Base-by-base conservation (phyloP, 30 jellyfish, hydroid and myxozoan species). In the Hydractinia symbiolongicarpus region DNA sequence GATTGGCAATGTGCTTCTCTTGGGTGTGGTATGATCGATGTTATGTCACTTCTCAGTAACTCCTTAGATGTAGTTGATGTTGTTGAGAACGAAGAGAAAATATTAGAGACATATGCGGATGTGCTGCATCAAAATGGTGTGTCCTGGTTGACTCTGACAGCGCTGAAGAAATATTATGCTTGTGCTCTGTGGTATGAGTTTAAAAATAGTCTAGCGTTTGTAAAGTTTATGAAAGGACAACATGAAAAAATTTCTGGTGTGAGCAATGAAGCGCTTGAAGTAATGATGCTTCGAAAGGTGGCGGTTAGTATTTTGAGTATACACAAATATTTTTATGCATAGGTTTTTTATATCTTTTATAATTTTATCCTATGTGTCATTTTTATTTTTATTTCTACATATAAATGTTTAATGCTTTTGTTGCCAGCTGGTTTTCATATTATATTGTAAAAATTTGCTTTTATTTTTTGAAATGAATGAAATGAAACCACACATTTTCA, bases 1-100 rank as follows among this genome's bases (percentile, higher is more conserved):
- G 74, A 64, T 13, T 64, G 74, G 74, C 74, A 64, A 64, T 64
- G 74, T 64, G 40, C 74, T 7, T 64, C 74, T 4, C 40, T 64
- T n/a, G 74, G 74, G 40, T 64, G 52, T 13, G 74, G 74, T 64
- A 44, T 64, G 52, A 64, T 64, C 40, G 74, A 64, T 13, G 74
- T 64, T 51, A 64, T 64, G 74, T 64, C 74, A 6, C 74, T 64
- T 64, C 17, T 64, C 1, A n/a, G 40, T 64, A 64, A 64, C 74
- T 64, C 74, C 19, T n/a, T 13, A 8, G 16, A 64, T 13, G 19
- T 64, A 51, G 74, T n/a, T n/a, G 40, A 7, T 7, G 19, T 64
- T 7, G 17, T 64, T 7, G 74, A 64, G 16, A 7, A 64, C 40
- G 74, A 64, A 13, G 74, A 64, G 9, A 7, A 51, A 0, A 51